Evolutionary conservation across 2,888 invertebrate genomes (phyloP).

Genomic region (Caenorhabditis angaria): DNA sequence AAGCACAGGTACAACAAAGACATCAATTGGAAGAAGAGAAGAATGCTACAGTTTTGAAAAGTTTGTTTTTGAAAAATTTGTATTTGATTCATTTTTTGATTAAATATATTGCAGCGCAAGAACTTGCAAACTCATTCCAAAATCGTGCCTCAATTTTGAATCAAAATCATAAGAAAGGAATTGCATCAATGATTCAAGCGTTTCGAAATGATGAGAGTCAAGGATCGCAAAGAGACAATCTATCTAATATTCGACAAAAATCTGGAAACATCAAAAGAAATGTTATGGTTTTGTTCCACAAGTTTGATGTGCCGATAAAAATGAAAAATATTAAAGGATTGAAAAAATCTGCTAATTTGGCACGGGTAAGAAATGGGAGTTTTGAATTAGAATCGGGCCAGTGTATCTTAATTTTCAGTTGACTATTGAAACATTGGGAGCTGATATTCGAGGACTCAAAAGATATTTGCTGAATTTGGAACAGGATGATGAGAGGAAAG

Average conservation of each 20-base stretch:
- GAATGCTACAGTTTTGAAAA: not conserved
- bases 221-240: not conserved
- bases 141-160: not conserved
- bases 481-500: too few species aligned
- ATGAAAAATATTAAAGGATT: not conserved
- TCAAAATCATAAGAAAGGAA: not conserved
- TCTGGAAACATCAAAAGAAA: not conserved
- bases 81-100: not conserved
- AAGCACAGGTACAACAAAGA: not conserved
- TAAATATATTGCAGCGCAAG: not conserved
- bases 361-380: not conserved
- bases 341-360: not conserved
- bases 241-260: not conserved
- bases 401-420: too few species aligned
- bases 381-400: too few species aligned
- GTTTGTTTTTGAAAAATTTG: not conserved
- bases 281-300: not conserved
- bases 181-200: not conserved
- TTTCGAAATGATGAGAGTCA: not conserved
- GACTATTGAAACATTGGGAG: too few species aligned
- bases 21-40: not conserved
- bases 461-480: too few species aligned
- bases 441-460: too few species aligned
- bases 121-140: not conserved
- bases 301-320: not conserved